phyloP scores from a whole-genome alignment of 2,888 invertebrate species.

The Ormyrus rosae region DNA sequence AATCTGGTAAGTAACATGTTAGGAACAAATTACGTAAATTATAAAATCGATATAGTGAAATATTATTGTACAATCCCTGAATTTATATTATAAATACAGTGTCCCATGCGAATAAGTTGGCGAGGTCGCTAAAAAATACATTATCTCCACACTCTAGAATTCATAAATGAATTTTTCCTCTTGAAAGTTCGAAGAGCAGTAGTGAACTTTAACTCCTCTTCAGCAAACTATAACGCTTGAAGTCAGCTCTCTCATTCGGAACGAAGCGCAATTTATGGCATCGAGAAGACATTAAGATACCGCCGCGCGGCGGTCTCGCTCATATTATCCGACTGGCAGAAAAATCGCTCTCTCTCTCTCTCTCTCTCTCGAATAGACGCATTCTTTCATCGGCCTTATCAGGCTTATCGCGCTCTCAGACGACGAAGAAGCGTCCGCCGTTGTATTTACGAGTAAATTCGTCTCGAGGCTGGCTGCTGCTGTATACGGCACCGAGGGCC shows the following conservation, averaged over 20 bases:
- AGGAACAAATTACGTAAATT: too few relatives aligned
- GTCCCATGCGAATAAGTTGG: too few relatives aligned
- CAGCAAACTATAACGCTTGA: neutral
- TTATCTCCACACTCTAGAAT: too few relatives aligned
- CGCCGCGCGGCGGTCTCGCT: neutral
- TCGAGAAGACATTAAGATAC: constrained; percentile 35
- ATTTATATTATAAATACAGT: too few relatives aligned
- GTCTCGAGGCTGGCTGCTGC: neutral
- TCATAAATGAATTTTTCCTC: too few relatives aligned
- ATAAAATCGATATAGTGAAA: too few relatives aligned
- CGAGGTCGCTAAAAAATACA: too few relatives aligned
- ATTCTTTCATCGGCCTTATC: constrained; percentile 51
- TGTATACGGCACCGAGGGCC: neutral
- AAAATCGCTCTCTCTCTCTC: constrained; percentile 53
- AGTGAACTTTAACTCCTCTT: constrained; percentile 10
- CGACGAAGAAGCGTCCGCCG: neutral
- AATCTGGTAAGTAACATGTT: too few relatives aligned
- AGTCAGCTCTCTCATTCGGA: neutral
- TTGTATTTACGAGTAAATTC: constrained; percentile 26
- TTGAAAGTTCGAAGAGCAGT: too few relatives aligned
- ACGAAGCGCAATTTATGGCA: constrained; percentile 16
- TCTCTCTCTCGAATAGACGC: constrained; percentile 13
- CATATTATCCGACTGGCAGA: neutral
- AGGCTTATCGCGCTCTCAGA: neutral
- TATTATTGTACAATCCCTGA: too few relatives aligned